phyloP scores from a whole-genome alignment of 2,888 invertebrate genomes.

The Cyrtodaria siliqua region DNA sequence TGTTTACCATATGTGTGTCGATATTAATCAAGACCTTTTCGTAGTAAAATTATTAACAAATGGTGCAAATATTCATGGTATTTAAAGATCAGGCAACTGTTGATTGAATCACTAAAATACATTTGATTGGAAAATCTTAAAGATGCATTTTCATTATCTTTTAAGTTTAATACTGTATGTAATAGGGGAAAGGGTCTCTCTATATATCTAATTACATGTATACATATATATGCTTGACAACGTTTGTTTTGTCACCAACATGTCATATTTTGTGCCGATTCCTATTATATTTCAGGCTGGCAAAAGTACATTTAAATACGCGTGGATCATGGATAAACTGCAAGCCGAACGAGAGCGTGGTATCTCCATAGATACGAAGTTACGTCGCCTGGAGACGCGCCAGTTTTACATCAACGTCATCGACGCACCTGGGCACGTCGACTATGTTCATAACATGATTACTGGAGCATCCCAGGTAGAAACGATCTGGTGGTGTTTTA shows the following conservation, averaged over 20 bases:
- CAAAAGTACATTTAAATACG: conserved; percentile 61
- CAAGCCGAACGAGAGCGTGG: conserved; percentile 66
- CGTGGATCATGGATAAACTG: conserved; percentile 71
- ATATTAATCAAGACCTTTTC: too few species aligned
- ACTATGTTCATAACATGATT: conserved; percentile 70
- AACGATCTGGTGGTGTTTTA: not conserved
- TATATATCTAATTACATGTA: not conserved
- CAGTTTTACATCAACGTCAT: conserved; percentile 64
- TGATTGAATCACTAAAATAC: too few species aligned
- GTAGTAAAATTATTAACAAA: too few species aligned
- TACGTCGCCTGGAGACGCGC: conserved; percentile 62
- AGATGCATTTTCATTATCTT: too few species aligned
- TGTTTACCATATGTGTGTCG: too few species aligned
- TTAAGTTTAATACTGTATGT: too few species aligned
- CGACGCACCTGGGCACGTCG: conserved; percentile 68
- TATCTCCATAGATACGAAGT: conserved; percentile 69
- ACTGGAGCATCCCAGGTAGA: conserved; percentile 69
- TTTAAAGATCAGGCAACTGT: too few species aligned
- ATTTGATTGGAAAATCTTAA: too few species aligned
- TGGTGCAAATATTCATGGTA: too few species aligned
- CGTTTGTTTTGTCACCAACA: too few species aligned
- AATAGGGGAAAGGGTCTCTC: too few species aligned
- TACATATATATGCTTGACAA: not conserved
- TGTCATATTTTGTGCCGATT: not conserved
- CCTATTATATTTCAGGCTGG: conserved; percentile 65